A percentile compares a stretch with the other conserved stretches of the same genome.
These are phyloP conservation scores for Ailuropoda melanoleuca DNA, from an alignment of 2,113 vertebrate genomes.

Conservation along the genomic window DNA sequence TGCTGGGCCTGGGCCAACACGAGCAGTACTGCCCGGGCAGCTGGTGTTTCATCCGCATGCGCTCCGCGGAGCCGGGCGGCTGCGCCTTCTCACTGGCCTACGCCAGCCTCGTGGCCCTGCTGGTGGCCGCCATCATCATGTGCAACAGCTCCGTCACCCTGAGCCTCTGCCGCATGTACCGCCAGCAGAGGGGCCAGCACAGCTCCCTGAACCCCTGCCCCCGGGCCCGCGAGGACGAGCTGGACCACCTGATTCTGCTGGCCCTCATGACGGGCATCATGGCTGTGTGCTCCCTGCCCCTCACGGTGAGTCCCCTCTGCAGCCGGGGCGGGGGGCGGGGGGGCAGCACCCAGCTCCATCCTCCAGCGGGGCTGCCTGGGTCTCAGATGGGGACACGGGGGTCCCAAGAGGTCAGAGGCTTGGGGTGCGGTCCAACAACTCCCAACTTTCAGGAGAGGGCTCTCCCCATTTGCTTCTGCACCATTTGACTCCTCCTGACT, in stretches of 20 bases:
- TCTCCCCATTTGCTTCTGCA: neutral
- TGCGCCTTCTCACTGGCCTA: slow-evolving; percentile 91
- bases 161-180: slow-evolving; percentile 92
- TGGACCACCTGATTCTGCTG: slow-evolving; percentile 91
- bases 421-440: neutral
- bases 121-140: slow-evolving; percentile 87
- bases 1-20: slow-evolving; percentile 87
- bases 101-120: slow-evolving; percentile 87
- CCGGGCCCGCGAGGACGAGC: slow-evolving; percentile 87
- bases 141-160: slow-evolving; percentile 92
- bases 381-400: neutral
- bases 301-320: slow-evolving; percentile 87
- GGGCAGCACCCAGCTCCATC: rapidly evolving
- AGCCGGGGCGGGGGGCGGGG: neutral
- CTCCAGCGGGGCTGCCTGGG: rapidly evolving
- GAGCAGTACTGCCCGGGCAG: slow-evolving; percentile 93
- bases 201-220: slow-evolving; percentile 79
- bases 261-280: slow-evolving; percentile 91
- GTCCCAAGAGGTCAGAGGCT: neutral
- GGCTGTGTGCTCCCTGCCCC: slow-evolving; percentile 91
- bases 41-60: slow-evolving; percentile 94
- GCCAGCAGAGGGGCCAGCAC: slow-evolving; percentile 85
- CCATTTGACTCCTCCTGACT: neutral
- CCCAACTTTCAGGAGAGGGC: neutral
- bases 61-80: slow-evolving; percentile 61